Evolutionary conservation across 2,113 vertebrate genomes (phyloP).

Genomic region (Hippotragus niger): DNA sequence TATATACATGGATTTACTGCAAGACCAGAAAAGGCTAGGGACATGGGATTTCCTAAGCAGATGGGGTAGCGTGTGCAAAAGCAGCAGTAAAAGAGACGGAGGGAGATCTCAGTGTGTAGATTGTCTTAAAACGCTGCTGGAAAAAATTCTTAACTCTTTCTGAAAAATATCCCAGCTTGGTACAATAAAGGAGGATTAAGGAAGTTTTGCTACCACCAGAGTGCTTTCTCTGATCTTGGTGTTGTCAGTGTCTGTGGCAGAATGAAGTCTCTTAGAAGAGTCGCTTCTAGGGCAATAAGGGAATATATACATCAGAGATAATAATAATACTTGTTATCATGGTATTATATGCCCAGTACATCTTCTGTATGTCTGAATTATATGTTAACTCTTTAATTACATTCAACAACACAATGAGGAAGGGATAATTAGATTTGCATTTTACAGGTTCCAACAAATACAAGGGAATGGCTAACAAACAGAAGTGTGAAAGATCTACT

Average conservation of each 20-base stretch:
- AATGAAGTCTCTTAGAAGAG: neutral
- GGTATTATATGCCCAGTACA: neutral
- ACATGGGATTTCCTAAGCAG: neutral
- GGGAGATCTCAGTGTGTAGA: neutral
- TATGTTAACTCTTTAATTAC: neutral
- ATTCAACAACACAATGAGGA: neutral
- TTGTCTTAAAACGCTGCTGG: neutral
- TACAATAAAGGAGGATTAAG: neutral
- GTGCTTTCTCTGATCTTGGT: neutral
- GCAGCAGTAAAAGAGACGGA: neutral
- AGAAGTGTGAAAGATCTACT: neutral
- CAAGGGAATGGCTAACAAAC: neutral
- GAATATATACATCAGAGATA: neutral
- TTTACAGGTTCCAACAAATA: neutral
- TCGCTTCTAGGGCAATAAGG: neutral
- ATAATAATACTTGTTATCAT: neutral
- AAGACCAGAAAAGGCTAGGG: neutral
- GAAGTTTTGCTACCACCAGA: neutral
- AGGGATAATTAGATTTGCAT: neutral
- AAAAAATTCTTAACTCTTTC: neutral
- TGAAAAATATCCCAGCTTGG: neutral
- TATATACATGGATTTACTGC: neutral
- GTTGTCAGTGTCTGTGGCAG: neutral
- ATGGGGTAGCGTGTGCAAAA: neutral
- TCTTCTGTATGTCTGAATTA: neutral